Evolutionary conservation across 2,797 vertebrate genomes (phyloP), one percentile per base, ranked within the genome.

Genomic region (Gymnodraco acuticeps): DNA sequence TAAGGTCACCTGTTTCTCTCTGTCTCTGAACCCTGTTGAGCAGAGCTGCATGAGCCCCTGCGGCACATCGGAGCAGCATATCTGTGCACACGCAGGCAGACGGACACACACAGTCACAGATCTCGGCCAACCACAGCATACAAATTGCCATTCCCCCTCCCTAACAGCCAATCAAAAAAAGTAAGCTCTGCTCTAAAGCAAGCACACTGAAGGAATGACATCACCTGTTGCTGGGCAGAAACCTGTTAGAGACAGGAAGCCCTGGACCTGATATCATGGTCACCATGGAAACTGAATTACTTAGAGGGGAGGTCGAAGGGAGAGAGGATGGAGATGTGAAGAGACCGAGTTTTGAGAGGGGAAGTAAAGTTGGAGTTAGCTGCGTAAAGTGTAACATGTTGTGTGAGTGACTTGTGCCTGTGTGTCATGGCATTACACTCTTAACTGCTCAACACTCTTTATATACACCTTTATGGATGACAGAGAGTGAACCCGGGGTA

Each of bases 151-250:
- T 50, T 64, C 62, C 56, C 64, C 69, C 60, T 62, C 64, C 33
- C 23, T 2, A 11, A 52, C 64, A 73, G 70, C 88, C 91, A 89
- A 89, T 92, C 68, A 48, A 67, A 63, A 92, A 93, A 19, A 87
- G 88, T 66, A 79, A 80, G 75, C 80, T 82, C 17, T 14, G 70
- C 90, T 88, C 85, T 78, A 87, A 89, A 86, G 60, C 81, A 17
- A 42, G 70, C 50, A 71, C 80, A 60, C 64, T 61, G 77, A 73
- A 81, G 78, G 52, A 80, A 67, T 95, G 92, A 94, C 93, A 95
- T 95, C 94, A 94, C 94, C 91, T 94, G 94, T 95, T 94, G 91
- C 92, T 84, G 85, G 92, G 94, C 91, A 93, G 88, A 93, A 94
- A 89, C 87, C 89, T 88, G 85, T 85, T 80, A 64, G 77, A 90